phyloP scores from a whole-genome alignment of 2,888 invertebrate species.

The Trissolcus japonicus region DNA sequence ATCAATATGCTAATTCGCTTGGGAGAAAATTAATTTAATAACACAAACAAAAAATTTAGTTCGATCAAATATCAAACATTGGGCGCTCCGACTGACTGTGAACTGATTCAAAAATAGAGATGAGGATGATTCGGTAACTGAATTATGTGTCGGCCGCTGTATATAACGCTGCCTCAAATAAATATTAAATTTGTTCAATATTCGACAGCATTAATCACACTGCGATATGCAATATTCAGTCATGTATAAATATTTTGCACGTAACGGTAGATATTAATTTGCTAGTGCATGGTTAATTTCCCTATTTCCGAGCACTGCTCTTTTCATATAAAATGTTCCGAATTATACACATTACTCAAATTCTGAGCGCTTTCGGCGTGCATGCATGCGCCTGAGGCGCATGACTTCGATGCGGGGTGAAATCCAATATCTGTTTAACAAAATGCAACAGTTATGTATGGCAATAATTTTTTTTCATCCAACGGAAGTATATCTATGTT shows the following conservation, averaged over 20 bases:
- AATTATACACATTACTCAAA: conserved; percentile 53
- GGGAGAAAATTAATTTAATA: too few species aligned
- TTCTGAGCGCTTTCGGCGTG: conserved; percentile 33
- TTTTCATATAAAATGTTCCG: conserved; percentile 48
- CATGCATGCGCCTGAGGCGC: conserved; percentile 31
- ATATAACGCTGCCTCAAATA: conserved; percentile 19
- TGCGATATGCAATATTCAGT: conserved; percentile 49
- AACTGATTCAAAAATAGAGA: too few species aligned
- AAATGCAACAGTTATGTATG: conserved; percentile 1
- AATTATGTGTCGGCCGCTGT: too few species aligned
- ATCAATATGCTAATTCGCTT: too few species aligned
- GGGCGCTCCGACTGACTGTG: neutral
- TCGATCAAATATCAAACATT: too few species aligned
- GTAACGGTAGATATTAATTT: conserved; percentile 51
- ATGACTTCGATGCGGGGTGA: conserved; percentile 9
- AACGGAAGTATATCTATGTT: conserved; percentile 3
- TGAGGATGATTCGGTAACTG: too few species aligned
- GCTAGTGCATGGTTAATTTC: conserved; percentile 51
- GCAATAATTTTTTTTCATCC: neutral
- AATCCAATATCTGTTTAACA: neutral
- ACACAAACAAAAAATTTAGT: too few species aligned
- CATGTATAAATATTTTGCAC: conserved; percentile 50
- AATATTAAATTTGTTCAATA: conserved; percentile 52
- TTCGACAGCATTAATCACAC: conserved; percentile 46
- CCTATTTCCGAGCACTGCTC: conserved; percentile 39